Conservation (phyloP, 2,113 vertebrate species). For the Sander vitreus region DNA sequence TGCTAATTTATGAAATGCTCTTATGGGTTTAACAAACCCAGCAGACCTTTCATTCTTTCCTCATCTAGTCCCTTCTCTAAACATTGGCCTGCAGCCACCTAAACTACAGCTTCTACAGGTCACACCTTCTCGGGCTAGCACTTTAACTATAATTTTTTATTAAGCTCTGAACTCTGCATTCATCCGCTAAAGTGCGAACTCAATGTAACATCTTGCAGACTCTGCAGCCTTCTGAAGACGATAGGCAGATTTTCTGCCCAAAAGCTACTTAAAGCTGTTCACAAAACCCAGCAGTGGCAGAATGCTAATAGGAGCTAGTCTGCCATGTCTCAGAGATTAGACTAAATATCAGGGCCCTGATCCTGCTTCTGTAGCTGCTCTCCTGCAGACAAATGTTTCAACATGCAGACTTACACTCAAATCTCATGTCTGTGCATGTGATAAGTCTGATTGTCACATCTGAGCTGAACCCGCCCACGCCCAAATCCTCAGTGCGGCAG, state of each 20-base stretch:
- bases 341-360: constrained; percentile 43
- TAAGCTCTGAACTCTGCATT: constrained; percentile 18
- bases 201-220: constrained; percentile 22
- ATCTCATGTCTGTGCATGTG: constrained; percentile 21
- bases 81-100: background rate
- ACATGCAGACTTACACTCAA: constrained; percentile 29
- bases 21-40: background rate
- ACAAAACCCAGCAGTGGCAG: constrained; percentile 23
- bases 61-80: background rate
- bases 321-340: constrained; percentile 42
- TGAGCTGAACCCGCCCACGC: constrained; percentile 7
- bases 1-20: no score
- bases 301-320: constrained; percentile 53
- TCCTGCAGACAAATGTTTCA: constrained; percentile 37
- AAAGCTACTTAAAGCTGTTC: constrained; percentile 48
- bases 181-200: constrained; percentile 40
- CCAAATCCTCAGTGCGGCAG: background rate
- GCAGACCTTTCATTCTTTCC: background rate
- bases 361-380: constrained; percentile 28
- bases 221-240: constrained; percentile 17
- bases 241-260: constrained; percentile 25
- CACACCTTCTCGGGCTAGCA: background rate
- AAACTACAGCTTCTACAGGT: constrained; percentile 14
- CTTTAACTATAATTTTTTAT: background rate
- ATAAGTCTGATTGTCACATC: constrained; percentile 37